Percentiles rank a stretch among this genome's conserved stretches.
Evolutionary conservation across 2,888 invertebrate genomes (phyloP).

Genomic region (Nymphalis c-album): DNA sequence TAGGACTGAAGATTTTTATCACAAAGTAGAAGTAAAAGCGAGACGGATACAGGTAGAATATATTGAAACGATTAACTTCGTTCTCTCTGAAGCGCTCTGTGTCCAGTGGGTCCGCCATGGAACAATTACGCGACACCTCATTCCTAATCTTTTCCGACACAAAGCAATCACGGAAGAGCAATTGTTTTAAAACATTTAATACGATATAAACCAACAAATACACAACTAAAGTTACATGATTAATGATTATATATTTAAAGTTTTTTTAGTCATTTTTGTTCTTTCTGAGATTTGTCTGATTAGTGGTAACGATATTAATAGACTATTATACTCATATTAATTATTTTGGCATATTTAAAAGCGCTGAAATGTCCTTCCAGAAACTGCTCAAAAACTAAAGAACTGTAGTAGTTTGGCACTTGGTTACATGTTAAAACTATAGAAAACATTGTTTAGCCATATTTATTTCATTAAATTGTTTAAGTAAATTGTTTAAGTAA

Average conservation of each 20-base stretch:
- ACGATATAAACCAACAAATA: background rate
- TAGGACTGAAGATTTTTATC: constrained; percentile 5
- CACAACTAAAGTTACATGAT: no score
- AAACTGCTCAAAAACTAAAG: no score
- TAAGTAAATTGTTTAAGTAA: background rate
- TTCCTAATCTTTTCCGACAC: constrained; percentile 2
- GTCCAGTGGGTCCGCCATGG: background rate
- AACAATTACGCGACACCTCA: background rate
- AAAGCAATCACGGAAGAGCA: background rate
- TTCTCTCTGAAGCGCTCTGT: background rate
- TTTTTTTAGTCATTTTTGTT: no score
- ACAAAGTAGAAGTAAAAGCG: constrained; percentile 2
- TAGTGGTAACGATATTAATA: no score
- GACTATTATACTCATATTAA: no score
- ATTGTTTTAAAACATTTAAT: constrained; percentile 1
- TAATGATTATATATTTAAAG: background rate
- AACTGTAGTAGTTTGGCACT: no score
- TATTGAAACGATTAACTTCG: background rate
- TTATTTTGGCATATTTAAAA: no score
- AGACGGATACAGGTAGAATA: constrained; percentile 4
- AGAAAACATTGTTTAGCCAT: background rate
- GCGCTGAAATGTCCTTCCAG: background rate
- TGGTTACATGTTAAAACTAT: no score
- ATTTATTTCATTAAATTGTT: background rate
- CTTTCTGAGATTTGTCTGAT: no score